Conservation (phyloP, 2,797 vertebrate genomes). For the Spinibarbus caldwelli region DNA sequence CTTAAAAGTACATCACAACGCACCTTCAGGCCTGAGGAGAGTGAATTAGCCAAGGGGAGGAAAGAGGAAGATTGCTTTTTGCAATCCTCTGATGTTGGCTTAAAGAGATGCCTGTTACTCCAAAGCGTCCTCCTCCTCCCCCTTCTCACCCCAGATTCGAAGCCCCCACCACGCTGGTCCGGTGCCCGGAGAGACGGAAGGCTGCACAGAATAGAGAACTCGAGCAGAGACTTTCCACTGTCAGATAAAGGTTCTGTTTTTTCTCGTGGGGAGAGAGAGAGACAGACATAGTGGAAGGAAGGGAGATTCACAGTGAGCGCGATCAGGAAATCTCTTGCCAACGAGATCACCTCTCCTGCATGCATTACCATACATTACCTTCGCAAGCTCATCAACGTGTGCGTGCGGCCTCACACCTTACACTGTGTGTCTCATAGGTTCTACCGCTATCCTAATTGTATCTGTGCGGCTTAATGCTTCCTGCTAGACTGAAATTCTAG, state of each 20-base stretch:
- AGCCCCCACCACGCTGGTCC: slow-evolving; percentile 28
- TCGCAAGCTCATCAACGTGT: slow-evolving; percentile 14
- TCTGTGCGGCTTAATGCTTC: slow-evolving; percentile 27
- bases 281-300: slow-evolving; percentile 9
- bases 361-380: slow-evolving; percentile 57
- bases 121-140: slow-evolving; percentile 11
- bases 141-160: slow-evolving; percentile 7
- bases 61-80: slow-evolving; percentile 24
- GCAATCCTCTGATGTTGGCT: slow-evolving; percentile 34
- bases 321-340: slow-evolving; percentile 53
- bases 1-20: not conserved
- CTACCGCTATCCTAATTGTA: slow-evolving; percentile 15
- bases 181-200: slow-evolving; percentile 15
- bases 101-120: slow-evolving; percentile 41
- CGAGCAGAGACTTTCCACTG: slow-evolving; percentile 46
- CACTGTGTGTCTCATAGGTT: slow-evolving; percentile 19
- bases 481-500: slow-evolving; percentile 32
- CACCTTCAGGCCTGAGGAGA: not conserved
- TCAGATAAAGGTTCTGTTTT: slow-evolving; percentile 54
- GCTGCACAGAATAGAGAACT: slow-evolving; percentile 38
- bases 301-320: slow-evolving; percentile 8
- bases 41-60: slow-evolving; percentile 7
- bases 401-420: slow-evolving; percentile 22
- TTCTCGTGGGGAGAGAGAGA: slow-evolving; percentile 13
- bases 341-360: slow-evolving; percentile 53